Base-by-base conservation (phyloP, 2,113 vertebrate species). In the Colius striatus region DNA sequence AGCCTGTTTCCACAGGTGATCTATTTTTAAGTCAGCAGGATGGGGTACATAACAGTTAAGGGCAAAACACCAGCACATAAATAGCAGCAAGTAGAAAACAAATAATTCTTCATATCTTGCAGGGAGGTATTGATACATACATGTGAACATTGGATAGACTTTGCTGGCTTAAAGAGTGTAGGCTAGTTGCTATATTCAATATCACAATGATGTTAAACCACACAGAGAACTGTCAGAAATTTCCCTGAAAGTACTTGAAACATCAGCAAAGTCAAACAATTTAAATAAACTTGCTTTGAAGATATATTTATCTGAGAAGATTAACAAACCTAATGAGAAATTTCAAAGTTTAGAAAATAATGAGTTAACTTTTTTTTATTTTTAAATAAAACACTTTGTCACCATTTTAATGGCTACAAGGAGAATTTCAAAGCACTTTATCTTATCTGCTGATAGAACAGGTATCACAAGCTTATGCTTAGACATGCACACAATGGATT, bases 351-450 rank as follows among this genome's bases (percentile, higher is more conserved):
- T 18, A 90, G 29, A 89, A 89, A 83, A 54, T 22, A 87, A 51
- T 1, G 2, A 76, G 16, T 29, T 65, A 76, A 88, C 13, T 48
- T 18, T 45, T 9, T 83, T 76, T 85, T 0, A 0, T 76, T 85
- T 0, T 0, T 54, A 93, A 90, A 55, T 34, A 75, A 75, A 91
- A 48, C 21, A 70, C 29, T 23, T 67, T 76, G 34, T 12, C 72
- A 77, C 14, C 23, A 66, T 70, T 88, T 68, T 63, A 92, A 76
- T 16, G 3, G 47, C 26, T 87, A 66, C 29, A 29, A 4, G 41
- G 75, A 76, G 66, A 75, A 79, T 61, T 94, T 90, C 50, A 88
- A 87, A 92, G 50, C 17, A 51, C 38, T 82, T 92, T 53, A 85
- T 65, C 66, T 61, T 32, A 72, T 75, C 71, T 57, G 29, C 30